phyloP scores from a whole-genome alignment of 2,888 invertebrate genomes.

The Trypoxylon attenuatum region DNA sequence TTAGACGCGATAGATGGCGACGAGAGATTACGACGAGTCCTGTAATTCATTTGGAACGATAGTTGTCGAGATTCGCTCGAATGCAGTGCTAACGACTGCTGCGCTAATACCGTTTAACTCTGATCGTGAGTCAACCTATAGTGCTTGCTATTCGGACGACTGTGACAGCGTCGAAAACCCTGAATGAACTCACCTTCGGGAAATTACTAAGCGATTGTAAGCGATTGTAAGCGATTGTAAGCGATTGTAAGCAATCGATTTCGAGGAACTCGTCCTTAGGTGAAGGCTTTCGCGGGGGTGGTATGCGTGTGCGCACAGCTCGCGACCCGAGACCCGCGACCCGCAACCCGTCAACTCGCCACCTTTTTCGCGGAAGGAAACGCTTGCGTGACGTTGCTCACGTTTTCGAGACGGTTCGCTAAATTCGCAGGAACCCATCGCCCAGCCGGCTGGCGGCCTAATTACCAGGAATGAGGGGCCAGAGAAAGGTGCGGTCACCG shows the following conservation, averaged over 20 bases:
- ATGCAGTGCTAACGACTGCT: no score
- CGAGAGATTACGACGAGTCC: no score
- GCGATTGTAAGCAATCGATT: slow-evolving; percentile 36
- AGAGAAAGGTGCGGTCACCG: neutral
- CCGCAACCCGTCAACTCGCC: no score
- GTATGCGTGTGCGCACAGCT: neutral
- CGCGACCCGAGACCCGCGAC: no score
- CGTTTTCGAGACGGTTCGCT: slow-evolving; percentile 3
- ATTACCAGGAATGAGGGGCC: neutral
- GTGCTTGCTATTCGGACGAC: neutral
- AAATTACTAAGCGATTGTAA: slow-evolving; percentile 28
- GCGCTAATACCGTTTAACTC: no score
- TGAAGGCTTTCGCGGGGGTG: neutral
- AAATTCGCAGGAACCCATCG: slow-evolving; percentile 1
- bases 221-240: no score
- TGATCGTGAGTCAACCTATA: no score
- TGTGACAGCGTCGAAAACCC: slow-evolving; percentile 38
- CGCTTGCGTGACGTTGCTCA: slow-evolving; percentile 39
- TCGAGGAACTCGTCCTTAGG: neutral
- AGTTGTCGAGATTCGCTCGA: no score
- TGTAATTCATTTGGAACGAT: no score
- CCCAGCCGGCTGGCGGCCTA: neutral
- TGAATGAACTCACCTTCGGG: slow-evolving; percentile 37
- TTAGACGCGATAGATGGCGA: no score
- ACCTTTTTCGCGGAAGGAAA: slow-evolving; percentile 44